A percentile compares a stretch with the other conserved stretches of the same genome.
Conservation (phyloP, 2,888 invertebrate genomes). For the Melikaiella ostensackeni region DNA sequence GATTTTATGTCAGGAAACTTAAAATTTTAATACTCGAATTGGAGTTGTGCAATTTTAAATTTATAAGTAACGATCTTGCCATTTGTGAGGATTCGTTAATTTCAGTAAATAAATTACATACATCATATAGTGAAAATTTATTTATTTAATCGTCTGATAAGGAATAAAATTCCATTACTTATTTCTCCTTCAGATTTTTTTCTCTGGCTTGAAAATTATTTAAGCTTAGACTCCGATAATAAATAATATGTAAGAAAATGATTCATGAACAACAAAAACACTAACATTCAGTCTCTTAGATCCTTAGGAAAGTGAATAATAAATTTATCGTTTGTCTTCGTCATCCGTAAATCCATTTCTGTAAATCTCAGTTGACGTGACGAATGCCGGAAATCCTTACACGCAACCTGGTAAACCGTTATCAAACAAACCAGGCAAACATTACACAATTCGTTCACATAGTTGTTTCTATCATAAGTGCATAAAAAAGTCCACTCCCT, state of each 20-base stretch:
- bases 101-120: no score
- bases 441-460: constrained; percentile 4
- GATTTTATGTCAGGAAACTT: no score
- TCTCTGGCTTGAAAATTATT: neutral
- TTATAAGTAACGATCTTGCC: no score
- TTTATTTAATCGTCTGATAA: no score
- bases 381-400: constrained; percentile 34
- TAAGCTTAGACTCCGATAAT: neutral
- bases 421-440: neutral
- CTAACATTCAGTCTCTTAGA: neutral
- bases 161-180: no score
- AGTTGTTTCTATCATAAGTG: constrained; percentile 11
- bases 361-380: constrained; percentile 24
- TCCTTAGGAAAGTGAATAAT: neutral
- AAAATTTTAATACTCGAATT: no score
- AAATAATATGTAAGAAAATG: neutral
- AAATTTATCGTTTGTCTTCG: neutral
- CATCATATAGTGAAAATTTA: no score
- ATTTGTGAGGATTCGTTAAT: no score
- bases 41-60: no score
- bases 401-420: neutral
- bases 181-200: no score
- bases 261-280: neutral
- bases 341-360: constrained; percentile 22
- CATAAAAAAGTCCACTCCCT: constrained; percentile 3